Conservation (phyloP, 2,797 vertebrate genomes). For the Gymnodraco acuticeps region DNA sequence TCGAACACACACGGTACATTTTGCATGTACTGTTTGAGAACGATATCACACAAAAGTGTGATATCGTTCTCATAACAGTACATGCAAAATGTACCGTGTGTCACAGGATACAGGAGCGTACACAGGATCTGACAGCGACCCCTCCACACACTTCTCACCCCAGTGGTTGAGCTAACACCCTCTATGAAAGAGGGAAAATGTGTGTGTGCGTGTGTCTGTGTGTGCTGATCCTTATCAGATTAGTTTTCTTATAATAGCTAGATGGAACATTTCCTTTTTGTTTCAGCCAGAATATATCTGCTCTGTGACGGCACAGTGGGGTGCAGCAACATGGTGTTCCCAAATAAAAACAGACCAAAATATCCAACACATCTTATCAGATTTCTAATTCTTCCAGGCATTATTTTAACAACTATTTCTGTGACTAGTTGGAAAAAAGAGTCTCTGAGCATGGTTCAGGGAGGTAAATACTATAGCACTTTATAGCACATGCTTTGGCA, state of each 20-base stretch:
- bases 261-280: constrained; percentile 58
- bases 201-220: neutral
- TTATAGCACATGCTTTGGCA: no score
- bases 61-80: no score
- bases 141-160: constrained; percentile 7
- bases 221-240: constrained; percentile 40
- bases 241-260: constrained; percentile 49
- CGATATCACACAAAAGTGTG: no score
- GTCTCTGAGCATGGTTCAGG: no score
- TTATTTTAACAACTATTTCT: constrained; percentile 36
- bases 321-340: constrained; percentile 23
- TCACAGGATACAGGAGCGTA: no score
- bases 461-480: no score
- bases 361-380: constrained; percentile 43
- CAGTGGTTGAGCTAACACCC: constrained; percentile 20
- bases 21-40: no score
- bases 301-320: constrained; percentile 19
- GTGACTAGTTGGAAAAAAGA: no score
- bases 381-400: constrained; percentile 26
- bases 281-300: constrained; percentile 17
- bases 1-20: no score
- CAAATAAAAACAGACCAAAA: constrained; percentile 47
- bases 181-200: constrained; percentile 17
- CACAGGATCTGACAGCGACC: neutral
- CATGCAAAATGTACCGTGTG: no score